These are phyloP conservation scores for Sialia sialis DNA, from an alignment of 2,113 vertebrate genomes.

Conservation along the genomic window DNA sequence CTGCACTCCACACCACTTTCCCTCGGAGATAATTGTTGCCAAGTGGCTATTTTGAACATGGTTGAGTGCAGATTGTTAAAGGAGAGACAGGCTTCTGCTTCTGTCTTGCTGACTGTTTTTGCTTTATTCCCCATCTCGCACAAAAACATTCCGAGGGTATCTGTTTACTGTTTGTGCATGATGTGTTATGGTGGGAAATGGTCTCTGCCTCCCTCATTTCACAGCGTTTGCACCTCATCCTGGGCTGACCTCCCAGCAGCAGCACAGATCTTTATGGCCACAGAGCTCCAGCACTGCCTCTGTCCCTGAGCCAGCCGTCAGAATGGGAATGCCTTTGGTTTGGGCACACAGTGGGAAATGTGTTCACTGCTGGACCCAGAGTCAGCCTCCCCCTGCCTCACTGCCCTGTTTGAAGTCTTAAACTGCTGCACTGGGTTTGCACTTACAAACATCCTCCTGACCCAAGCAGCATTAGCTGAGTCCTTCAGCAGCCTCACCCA, in stretches of 20 bases:
- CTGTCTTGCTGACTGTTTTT: background rate
- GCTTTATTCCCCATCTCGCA: background rate
- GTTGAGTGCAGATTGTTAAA: background rate
- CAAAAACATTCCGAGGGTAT: background rate
- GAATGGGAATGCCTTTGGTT: background rate
- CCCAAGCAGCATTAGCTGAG: background rate
- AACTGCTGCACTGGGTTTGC: background rate
- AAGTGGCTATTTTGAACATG: conserved; percentile 15
- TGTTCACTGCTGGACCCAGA: background rate
- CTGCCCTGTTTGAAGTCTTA: background rate
- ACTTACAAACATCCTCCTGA: background rate
- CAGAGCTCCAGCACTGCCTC: background rate
- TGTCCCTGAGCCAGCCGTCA: background rate
- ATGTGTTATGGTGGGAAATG: background rate
- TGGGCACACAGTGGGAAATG: background rate
- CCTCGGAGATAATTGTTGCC: conserved; percentile 8
- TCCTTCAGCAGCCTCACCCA: background rate
- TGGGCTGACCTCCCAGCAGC: background rate
- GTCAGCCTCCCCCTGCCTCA: background rate
- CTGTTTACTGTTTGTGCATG: conserved; percentile 4
- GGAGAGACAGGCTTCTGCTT: background rate
- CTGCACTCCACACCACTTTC: background rate
- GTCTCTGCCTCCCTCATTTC: conserved; percentile 3
- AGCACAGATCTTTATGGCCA: background rate
- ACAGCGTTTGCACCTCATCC: background rate